Evolutionary conservation across 1,140 invertebrate species (phyloP).

Genomic region (Drosophila cardini): DNA sequence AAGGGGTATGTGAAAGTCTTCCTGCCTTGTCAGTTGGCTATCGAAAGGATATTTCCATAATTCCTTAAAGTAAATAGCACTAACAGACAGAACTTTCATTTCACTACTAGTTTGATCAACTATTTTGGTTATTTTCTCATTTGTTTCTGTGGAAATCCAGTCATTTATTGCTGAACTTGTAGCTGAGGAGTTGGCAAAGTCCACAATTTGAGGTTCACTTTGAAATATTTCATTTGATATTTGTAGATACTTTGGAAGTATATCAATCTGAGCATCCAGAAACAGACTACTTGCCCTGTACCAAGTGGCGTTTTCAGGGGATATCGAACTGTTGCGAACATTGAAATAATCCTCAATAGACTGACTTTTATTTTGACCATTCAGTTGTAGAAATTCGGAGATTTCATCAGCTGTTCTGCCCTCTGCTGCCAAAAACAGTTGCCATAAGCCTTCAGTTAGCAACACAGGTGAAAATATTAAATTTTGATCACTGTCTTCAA

Average conservation of each 20-base stretch:
- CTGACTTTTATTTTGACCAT: background rate
- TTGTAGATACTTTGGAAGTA: background rate
- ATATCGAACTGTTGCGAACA: background rate
- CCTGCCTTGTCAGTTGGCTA: background rate
- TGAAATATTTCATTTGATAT: background rate
- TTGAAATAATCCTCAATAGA: background rate
- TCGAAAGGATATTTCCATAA: background rate
- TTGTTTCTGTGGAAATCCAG: background rate
- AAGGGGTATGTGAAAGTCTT: background rate
- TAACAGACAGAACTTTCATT: background rate
- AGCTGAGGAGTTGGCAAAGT: background rate
- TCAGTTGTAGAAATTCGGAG: background rate
- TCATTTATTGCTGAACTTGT: background rate
- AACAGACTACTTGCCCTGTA: background rate
- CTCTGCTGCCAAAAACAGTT: background rate
- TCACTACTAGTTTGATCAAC: background rate
- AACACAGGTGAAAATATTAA: background rate
- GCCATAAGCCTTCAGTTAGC: background rate
- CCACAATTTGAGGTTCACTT: background rate
- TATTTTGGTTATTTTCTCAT: background rate
- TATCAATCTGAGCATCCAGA: background rate
- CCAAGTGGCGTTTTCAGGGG: background rate
- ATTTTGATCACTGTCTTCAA: background rate
- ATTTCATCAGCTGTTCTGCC: background rate
- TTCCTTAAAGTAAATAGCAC: background rate